Evolutionary conservation across 2,797 vertebrate species (phyloP).

Genomic region (Staurois parvus): DNA sequence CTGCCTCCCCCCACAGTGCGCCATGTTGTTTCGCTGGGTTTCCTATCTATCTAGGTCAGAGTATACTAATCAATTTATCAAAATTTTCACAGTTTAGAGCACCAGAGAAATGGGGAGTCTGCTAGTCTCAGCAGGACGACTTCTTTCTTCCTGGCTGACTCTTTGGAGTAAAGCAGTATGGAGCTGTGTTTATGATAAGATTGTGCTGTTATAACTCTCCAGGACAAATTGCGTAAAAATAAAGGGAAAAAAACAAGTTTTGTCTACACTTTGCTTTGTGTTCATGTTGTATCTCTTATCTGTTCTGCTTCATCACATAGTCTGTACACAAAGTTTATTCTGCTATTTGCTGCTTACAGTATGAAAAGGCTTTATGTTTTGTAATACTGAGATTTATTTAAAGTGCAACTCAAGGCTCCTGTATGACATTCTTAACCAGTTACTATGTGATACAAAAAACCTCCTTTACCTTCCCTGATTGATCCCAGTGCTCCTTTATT

Average conservation of each 20-base stretch:
- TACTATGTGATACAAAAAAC: too few species aligned
- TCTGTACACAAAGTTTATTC: conserved; percentile 1
- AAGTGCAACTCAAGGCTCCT: too few species aligned
- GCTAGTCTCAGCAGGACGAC: conserved; percentile 38
- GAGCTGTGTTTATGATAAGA: conserved; percentile 48
- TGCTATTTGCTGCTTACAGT: conserved; percentile 4
- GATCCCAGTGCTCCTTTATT: too few species aligned
- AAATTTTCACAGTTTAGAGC: conserved; percentile 48
- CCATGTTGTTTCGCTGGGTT: neutral
- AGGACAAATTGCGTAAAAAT: conserved; percentile 58
- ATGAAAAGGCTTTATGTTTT: conserved; percentile 1
- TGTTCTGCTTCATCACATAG: conserved; percentile 15
- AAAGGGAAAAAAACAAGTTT: conserved; percentile 27
- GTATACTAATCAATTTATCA: conserved; percentile 57
- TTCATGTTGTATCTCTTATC: conserved; percentile 46
- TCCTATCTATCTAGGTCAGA: conserved; percentile 56
- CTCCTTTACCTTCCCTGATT: too few species aligned
- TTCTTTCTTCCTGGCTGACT: conserved; percentile 53
- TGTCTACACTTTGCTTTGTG: conserved; percentile 28
- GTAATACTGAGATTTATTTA: neutral
- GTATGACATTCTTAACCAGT: too few species aligned
- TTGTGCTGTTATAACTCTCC: conserved; percentile 55
- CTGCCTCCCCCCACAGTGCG: neutral
- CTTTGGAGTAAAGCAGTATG: conserved; percentile 55
- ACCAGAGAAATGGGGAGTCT: conserved; percentile 44